Evolutionary conservation across 2,797 vertebrate species (phyloP), one percentile per base, ranked within the genome.

Genomic region (Anas flavirostris): DNA sequence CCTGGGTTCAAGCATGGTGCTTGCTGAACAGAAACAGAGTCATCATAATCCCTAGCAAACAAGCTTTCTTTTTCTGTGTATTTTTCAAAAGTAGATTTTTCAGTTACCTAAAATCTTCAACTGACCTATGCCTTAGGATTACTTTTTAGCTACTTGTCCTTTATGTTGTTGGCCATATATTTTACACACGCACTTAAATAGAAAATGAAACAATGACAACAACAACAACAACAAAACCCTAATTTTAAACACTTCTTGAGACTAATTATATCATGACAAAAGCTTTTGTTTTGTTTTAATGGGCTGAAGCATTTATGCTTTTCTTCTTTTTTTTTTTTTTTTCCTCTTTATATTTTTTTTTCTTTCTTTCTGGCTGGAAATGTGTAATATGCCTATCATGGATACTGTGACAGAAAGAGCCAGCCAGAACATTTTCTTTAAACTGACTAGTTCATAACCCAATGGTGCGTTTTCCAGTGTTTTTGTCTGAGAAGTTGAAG

Each of bases 381-480:
- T 41, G 18, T 91, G 46, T 95, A 84, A 70, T 67, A 60, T 91
- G 93, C 82, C 82, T 91, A 8, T 93, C 91, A 93, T 1, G 25
- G 70, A 70, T 82, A 69, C 77, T 79, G 62, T 86, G 87, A 90
- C 35, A 92, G 79, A 60, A 95, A 93, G 41, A 84, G 67, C 70
- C 70, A 97, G 95, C 91, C 94, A 95, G 94, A 67, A 93, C 82
- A 80, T 94, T 91, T 97, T 82, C 87, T 88, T 77, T 52, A 92
- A 84, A 88, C 39, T 95, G 95, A 94, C 85, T 96, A 62, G 94
- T 96, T 96, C 95, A 68, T 93, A 93, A 96, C 95, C 96, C 82
- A 60, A 37, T 72, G 60, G 60, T 90, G 77, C 18, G 0, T 90
- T 83, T 86, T 91, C 68, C 64, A 84, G 59, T 90, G 48, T 88